A percentile compares a stretch with the other conserved stretches of the same genome.
phyloP scores from a whole-genome alignment of 2,797 vertebrate species.

The Pangasius macronema region DNA sequence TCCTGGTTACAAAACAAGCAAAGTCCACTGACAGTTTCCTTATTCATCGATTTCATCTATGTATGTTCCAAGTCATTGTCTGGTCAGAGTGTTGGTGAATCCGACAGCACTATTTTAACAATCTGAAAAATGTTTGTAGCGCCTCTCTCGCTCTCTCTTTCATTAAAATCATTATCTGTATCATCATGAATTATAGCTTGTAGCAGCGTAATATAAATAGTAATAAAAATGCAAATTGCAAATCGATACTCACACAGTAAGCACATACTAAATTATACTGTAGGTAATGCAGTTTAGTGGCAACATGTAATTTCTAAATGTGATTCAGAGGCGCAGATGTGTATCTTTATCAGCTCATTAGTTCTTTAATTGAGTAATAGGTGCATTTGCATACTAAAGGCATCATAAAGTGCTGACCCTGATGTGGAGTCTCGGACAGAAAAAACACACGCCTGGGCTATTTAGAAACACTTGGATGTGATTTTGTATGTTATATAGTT shows the following conservation, averaged over 20 bases:
- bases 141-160: too few relatives aligned
- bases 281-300: neutral
- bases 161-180: neutral
- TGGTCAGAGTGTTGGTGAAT: too few relatives aligned
- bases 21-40: neutral
- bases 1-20: constrained; percentile 3
- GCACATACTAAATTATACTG: neutral
- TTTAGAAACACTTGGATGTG: neutral
- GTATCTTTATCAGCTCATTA: constrained; percentile 19
- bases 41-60: neutral
- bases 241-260: neutral
- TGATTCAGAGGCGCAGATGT: constrained; percentile 5
- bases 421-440: neutral
- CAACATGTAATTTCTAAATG: neutral
- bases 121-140: neutral
- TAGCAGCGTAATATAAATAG: neutral
- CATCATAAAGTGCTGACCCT: neutral
- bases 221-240: neutral
- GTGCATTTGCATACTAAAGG: constrained; percentile 3
- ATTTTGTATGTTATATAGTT: neutral
- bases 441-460: neutral
- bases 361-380: constrained; percentile 22
- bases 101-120: too few relatives aligned
- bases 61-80: neutral
- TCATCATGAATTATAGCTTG: neutral